phyloP scores from a whole-genome alignment of 2,113 vertebrate species.

The Bolborhynchus lineola region DNA sequence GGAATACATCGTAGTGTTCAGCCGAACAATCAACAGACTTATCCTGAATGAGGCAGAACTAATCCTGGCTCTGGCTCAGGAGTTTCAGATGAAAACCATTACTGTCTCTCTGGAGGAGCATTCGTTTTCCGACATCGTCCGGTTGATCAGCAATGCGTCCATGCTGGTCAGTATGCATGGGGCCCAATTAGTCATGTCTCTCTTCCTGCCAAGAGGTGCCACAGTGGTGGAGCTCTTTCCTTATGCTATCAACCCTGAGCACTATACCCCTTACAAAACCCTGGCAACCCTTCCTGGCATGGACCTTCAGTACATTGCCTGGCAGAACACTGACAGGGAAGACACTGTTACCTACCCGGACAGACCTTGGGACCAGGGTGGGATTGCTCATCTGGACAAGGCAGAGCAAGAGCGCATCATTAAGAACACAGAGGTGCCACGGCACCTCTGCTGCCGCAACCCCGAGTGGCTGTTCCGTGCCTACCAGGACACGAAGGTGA shows the following conservation, averaged over 20 bases:
- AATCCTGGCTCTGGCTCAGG: constrained; percentile 89
- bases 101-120: constrained; percentile 93
- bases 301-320: constrained; percentile 93
- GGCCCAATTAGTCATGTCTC: constrained; percentile 89
- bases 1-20: constrained; percentile 92
- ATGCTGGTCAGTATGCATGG: constrained; percentile 97
- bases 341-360: constrained; percentile 87
- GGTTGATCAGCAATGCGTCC: constrained; percentile 84
- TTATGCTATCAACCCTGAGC: constrained; percentile 92
- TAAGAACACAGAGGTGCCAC: constrained; percentile 86
- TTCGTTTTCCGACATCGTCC: constrained; percentile 84
- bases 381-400: constrained; percentile 87
- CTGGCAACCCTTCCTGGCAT: constrained; percentile 91
- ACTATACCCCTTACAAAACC: constrained; percentile 96
- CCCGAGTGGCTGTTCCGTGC: constrained; percentile 97
- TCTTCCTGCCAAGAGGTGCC: constrained; percentile 92
- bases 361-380: constrained; percentile 94
- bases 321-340: constrained; percentile 85
- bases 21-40: constrained; percentile 88
- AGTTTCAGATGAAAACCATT: constrained; percentile 95
- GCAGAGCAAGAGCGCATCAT: constrained; percentile 89
- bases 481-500: constrained; percentile 95
- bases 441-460: constrained; percentile 94
- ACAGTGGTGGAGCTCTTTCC: constrained; percentile 92
- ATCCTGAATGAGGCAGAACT: constrained; percentile 95